Conservation (phyloP, 1,140 invertebrate species). For the Cydia strobilella region DNA sequence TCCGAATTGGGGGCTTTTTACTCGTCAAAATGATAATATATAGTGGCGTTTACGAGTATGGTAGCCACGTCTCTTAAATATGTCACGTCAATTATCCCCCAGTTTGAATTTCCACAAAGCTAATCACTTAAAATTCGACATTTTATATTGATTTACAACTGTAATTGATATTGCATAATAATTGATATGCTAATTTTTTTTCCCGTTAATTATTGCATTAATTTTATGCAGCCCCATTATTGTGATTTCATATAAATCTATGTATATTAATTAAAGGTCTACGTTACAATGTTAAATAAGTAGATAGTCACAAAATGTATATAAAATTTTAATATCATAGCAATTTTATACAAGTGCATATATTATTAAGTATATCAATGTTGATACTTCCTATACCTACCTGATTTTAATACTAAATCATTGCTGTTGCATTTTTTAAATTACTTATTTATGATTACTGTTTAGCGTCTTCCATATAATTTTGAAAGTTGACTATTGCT, state of each 20-base stretch:
- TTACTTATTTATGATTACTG: not conserved
- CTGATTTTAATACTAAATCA: constrained; percentile 17
- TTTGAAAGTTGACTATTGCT: constrained; percentile 1
- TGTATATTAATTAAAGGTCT: constrained; percentile 42
- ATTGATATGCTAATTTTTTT: not conserved
- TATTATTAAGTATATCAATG: constrained; percentile 43
- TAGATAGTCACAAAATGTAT: constrained; percentile 66
- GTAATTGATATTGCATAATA: not conserved
- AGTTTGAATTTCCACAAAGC: not conserved
- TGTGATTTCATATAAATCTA: constrained; percentile 11
- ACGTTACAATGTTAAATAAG: constrained; percentile 60
- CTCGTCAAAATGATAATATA: no score
- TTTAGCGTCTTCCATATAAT: constrained; percentile 30
- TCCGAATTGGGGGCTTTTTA: no score
- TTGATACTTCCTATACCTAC: constrained; percentile 30
- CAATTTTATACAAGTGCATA: constrained; percentile 64
- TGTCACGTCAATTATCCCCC: not conserved
- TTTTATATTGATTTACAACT: not conserved
- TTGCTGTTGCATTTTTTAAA: constrained; percentile 17
- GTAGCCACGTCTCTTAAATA: no score
- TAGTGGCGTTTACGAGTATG: no score
- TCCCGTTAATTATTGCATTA: not conserved
- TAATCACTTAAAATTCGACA: not conserved
- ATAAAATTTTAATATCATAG: constrained; percentile 55
- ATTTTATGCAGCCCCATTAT: not conserved